A percentile compares a stretch with the other conserved stretches of the same genome.
Evolutionary conservation across 2,888 invertebrate genomes (phyloP).

Genomic region (Xanthorhoe designata): DNA sequence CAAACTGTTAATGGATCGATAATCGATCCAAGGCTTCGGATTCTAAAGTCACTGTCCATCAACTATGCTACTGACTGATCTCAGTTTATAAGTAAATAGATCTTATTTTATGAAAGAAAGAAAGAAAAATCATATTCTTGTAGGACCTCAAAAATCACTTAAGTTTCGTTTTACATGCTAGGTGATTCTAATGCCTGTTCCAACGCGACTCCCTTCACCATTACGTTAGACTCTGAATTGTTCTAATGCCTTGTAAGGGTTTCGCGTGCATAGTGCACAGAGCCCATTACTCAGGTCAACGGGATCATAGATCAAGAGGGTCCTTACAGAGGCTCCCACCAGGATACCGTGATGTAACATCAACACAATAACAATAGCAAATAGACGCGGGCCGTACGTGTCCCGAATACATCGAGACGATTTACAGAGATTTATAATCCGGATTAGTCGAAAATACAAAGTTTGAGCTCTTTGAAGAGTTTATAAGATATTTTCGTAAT

Average conservation of each 20-base stretch:
- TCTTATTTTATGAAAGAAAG: too few relatives aligned
- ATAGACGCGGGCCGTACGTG: constrained; percentile 63
- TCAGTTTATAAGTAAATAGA: too few relatives aligned
- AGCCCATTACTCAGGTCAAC: constrained; percentile 9
- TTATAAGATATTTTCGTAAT: constrained; percentile 40
- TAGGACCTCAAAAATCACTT: too few relatives aligned
- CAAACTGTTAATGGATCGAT: background rate
- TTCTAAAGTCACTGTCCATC: too few relatives aligned
- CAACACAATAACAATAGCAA: constrained; percentile 55
- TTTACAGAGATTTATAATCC: constrained; percentile 64
- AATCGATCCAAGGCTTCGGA: too few relatives aligned
- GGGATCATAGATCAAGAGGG: constrained; percentile 7
- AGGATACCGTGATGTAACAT: constrained; percentile 21
- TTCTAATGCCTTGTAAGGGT: background rate
- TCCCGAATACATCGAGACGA: constrained; percentile 61
- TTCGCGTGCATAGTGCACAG: background rate
- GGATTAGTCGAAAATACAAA: constrained; percentile 51
- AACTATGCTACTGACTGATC: too few relatives aligned
- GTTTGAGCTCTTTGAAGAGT: constrained; percentile 41
- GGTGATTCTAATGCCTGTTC: too few relatives aligned
- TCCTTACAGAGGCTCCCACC: constrained; percentile 12
- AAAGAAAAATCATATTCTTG: too few relatives aligned
- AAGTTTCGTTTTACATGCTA: too few relatives aligned
- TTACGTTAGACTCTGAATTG: background rate
- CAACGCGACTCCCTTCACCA: too few relatives aligned